phyloP scores from a whole-genome alignment of 2,888 invertebrate species.

The Xestia ashworthii region DNA sequence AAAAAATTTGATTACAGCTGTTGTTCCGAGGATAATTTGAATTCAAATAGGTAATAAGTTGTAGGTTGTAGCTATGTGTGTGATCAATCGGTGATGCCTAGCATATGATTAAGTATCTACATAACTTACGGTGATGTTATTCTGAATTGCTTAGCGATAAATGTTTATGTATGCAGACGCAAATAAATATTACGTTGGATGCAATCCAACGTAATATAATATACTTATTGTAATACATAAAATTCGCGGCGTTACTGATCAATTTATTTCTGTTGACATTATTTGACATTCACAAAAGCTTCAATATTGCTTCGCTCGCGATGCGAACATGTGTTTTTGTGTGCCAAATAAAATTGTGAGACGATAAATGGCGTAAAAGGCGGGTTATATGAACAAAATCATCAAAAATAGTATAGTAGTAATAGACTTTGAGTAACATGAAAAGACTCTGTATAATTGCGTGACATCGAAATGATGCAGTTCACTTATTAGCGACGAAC shows the following conservation, averaged over 20 bases:
- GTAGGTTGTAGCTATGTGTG: neutral
- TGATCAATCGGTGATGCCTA: conserved; percentile 5
- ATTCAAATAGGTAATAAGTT: conserved; percentile 6
- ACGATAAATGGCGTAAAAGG: neutral
- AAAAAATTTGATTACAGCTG: conserved; percentile 30
- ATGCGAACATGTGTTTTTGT: neutral
- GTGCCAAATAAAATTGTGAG: conserved; percentile 5
- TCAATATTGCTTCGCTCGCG: neutral
- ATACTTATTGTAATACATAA: neutral
- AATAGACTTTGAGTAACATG: too few species aligned
- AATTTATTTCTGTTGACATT: neutral
- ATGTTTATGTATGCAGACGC: conserved; percentile 6
- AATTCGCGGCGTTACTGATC: neutral
- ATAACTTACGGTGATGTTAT: neutral
- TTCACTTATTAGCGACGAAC: neutral
- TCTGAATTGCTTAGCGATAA: conserved; percentile 27
- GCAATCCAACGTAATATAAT: neutral
- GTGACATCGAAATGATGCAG: neutral
- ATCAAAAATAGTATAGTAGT: neutral
- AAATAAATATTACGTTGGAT: conserved; percentile 1
- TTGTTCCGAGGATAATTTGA: conserved; percentile 14
- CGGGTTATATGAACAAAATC: neutral
- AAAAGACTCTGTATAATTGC: neutral
- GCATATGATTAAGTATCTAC: conserved; percentile 25
- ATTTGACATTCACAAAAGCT: conserved; percentile 1